These are phyloP conservation scores for Heliocidaris erythrogramma DNA, from an alignment of 35 echinoderm and acorn worm species.

Conservation along the genomic window DNA sequence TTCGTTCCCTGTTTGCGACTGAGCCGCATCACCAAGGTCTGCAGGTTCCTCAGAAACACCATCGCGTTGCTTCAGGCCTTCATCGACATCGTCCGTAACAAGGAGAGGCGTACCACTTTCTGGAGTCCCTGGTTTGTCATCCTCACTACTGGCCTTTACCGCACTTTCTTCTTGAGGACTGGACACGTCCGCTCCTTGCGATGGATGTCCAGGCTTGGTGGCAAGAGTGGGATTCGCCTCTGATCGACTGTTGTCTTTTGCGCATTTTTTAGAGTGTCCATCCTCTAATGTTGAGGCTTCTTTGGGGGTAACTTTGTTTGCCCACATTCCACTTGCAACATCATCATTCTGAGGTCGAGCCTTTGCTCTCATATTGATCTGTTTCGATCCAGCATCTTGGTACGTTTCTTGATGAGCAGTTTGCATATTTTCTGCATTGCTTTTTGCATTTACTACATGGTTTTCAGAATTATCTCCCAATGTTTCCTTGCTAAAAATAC, in stretches of 20 bases:
- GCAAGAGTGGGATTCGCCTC: not conserved
- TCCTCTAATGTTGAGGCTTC: not conserved
- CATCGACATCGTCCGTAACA: not conserved
- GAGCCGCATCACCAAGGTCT: not conserved
- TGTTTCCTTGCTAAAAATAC: not conserved
- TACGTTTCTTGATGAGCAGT: not conserved
- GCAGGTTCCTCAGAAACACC: not conserved
- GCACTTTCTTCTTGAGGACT: not conserved
- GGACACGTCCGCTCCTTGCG: not conserved
- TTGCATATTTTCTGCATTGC: not conserved
- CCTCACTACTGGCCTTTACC: not conserved
- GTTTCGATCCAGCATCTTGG: not conserved
- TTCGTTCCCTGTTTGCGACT: not conserved
- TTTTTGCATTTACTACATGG: not conserved
- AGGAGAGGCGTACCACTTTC: not conserved
- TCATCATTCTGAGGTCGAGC: not conserved
- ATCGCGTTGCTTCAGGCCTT: not conserved
- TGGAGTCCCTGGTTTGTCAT: not conserved
- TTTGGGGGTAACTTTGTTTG: not conserved
- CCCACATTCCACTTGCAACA: not conserved
- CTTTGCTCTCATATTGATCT: not conserved
- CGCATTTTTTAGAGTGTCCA: not conserved
- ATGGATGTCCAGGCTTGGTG: not conserved
- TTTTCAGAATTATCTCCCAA: not conserved
- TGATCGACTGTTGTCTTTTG: not conserved